Evolutionary conservation across 1,140 invertebrate species (phyloP), one percentile per base, ranked within the genome.

Genomic region (Meloidogyne chitwoodi): DNA sequence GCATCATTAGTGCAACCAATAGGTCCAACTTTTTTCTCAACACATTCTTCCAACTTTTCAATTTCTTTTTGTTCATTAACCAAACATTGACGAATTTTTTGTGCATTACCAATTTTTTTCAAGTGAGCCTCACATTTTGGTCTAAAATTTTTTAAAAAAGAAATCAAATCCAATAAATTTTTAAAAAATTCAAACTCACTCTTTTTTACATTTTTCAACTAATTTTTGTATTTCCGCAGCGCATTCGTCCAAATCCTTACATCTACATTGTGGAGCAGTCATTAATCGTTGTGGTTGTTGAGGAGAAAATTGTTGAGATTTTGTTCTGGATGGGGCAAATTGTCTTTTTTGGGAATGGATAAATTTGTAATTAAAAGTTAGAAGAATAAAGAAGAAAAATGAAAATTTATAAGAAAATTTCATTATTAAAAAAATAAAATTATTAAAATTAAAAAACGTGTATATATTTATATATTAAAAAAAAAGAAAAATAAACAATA

Each of bases 1-100:
- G 27, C 69, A 63, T 83, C 81, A 44, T 83, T 83, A 31, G 81
- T 82, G 14, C 81, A 83, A 38, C 81, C 81, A 27, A 83, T 68
- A 4, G 82, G 77, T 27, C 81, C 48, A 38, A 82, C 83, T 29
- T 78, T 82, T 38, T 80, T 79, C 65, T 84, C 78, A 14, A 83
- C 81, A 68, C 81, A 83, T 66, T 82, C 61, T 64, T 83, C 81
- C 72, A 83, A 34, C 29, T 76, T 67, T 41, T 82, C 69, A 80
- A 84, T 84, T 41, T 84, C 80, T 19, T 67, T 75, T 19, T 83
- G 82, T 65, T 83, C 81, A 63, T 82, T 79, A 16, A 70, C 79
- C 34, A 83, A 62, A 66, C 81, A 83, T 65, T 67, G 68, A 8
- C 82, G 82, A 66, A 83, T 83, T 71, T 83, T 83, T 19, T 22